Evolutionary conservation across 2,888 invertebrate genomes (phyloP).

Genomic region (Cheilosia variabilis): DNA sequence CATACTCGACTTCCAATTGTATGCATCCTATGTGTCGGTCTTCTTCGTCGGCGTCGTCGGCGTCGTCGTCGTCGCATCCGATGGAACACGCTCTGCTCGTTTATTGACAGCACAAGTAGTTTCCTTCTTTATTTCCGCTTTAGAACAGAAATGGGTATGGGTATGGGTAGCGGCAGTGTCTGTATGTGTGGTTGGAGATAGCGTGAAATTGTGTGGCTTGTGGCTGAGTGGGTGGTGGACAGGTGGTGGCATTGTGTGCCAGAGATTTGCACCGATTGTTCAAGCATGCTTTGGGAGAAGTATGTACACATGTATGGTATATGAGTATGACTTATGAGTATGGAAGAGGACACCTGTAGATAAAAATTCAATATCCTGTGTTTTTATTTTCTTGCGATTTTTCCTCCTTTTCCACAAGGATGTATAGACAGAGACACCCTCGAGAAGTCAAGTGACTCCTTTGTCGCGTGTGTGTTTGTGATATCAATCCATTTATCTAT

Average conservation of each 20-base stretch:
- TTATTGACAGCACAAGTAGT: conserved; percentile 71
- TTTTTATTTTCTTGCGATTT: conserved; percentile 57
- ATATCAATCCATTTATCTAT: conserved; percentile 69
- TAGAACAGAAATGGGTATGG: conserved; percentile 44
- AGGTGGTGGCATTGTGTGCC: conserved; percentile 28
- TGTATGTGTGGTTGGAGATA: conserved; percentile 23
- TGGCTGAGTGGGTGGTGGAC: conserved; percentile 21
- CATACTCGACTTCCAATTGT: conserved; percentile 51
- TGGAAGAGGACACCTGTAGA: conserved; percentile 76
- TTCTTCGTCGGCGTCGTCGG: not conserved
- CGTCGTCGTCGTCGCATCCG: not conserved
- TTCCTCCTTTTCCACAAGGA: conserved; percentile 4
- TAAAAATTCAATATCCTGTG: conserved; percentile 78
- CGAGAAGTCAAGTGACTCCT: conserved; percentile 40
- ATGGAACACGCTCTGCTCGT: conserved; percentile 11
- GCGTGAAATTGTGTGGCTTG: conserved; percentile 74
- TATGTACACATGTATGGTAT: conserved; percentile 13
- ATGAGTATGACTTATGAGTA: conserved; percentile 24
- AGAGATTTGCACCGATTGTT: conserved; percentile 35
- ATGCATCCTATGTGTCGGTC: conserved; percentile 48
- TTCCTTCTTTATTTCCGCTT: conserved; percentile 72
- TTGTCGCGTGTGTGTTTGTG: conserved; percentile 4
- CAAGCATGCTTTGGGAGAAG: not conserved
- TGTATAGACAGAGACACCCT: not conserved
- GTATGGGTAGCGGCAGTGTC: conserved; percentile 22